phyloP scores from a whole-genome alignment of 2,113 vertebrate species.

The Nyctibius bracteatus region DNA sequence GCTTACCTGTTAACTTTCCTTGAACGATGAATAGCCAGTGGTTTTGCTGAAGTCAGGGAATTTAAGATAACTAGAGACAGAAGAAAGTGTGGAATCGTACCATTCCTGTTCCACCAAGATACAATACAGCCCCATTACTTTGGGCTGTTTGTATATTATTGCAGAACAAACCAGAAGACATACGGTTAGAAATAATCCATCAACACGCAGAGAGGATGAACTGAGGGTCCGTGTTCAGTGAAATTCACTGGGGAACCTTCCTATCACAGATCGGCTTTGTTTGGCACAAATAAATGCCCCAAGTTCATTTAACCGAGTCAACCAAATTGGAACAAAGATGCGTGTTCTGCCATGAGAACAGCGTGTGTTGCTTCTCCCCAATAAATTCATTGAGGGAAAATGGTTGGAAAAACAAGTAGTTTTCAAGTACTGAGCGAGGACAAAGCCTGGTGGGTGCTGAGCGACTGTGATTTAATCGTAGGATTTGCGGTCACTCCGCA shows the following conservation, averaged over 20 bases:
- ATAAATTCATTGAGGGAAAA: background rate
- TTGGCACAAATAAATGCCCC: background rate
- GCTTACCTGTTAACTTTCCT: background rate
- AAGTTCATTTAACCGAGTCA: background rate
- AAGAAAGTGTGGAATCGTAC: background rate
- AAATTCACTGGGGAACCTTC: background rate
- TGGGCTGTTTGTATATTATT: background rate
- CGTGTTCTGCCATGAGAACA: background rate
- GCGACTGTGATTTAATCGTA: background rate
- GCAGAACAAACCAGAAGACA: background rate
- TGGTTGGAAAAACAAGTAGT: background rate
- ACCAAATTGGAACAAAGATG: background rate
- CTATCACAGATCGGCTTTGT: background rate
- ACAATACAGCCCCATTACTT: background rate
- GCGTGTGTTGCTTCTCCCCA: background rate
- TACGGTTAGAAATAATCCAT: background rate
- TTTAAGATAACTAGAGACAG: background rate
- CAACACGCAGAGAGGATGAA: background rate
- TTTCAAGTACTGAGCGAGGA: background rate
- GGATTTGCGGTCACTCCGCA: background rate
- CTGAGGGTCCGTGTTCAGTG: background rate
- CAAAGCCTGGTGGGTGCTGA: background rate
- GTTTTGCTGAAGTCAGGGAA: conserved; percentile 10
- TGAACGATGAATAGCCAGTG: background rate
- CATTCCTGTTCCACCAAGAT: background rate